Percentiles rank a stretch among this genome's conserved stretches.
phyloP scores from a whole-genome alignment of 2,797 vertebrate genomes.

The Chromis chromis region DNA sequence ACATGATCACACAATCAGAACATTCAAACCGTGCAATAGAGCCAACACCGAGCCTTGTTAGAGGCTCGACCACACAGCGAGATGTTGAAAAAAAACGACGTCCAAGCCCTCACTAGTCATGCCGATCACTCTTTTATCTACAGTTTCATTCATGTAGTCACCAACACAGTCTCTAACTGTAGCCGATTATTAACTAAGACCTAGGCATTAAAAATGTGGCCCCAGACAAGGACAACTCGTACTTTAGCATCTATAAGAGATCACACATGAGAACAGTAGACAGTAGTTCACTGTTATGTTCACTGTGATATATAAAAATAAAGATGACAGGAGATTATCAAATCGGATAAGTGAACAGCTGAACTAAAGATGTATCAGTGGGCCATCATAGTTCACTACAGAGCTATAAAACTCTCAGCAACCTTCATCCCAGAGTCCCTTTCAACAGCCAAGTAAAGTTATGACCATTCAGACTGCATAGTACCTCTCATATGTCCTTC shows the following conservation, averaged over 20 bases:
- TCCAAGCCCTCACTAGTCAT: constrained; percentile 24
- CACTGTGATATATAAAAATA: constrained; percentile 12
- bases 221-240: constrained; percentile 23
- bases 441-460: constrained; percentile 50
- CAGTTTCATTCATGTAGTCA: constrained; percentile 22
- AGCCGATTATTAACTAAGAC: constrained; percentile 46
- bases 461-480: constrained; percentile 7
- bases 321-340: constrained; percentile 24
- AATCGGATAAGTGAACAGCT: constrained; percentile 15
- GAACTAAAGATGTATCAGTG: neutral
- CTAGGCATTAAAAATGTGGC: constrained; percentile 36
- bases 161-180: constrained; percentile 10
- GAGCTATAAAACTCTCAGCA: constrained; percentile 55
- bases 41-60: neutral
- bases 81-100: constrained; percentile 35
- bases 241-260: constrained; percentile 36
- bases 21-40: neutral
- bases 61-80: constrained; percentile 35
- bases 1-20: constrained; percentile 11
- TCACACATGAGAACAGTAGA: constrained; percentile 15
- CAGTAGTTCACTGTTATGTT: neutral
- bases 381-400: neutral
- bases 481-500: neutral
- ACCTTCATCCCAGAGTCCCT: neutral
- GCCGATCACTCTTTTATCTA: constrained; percentile 19